phyloP scores from a whole-genome alignment of 2,888 invertebrate species.

The Cynaeus angustus region DNA sequence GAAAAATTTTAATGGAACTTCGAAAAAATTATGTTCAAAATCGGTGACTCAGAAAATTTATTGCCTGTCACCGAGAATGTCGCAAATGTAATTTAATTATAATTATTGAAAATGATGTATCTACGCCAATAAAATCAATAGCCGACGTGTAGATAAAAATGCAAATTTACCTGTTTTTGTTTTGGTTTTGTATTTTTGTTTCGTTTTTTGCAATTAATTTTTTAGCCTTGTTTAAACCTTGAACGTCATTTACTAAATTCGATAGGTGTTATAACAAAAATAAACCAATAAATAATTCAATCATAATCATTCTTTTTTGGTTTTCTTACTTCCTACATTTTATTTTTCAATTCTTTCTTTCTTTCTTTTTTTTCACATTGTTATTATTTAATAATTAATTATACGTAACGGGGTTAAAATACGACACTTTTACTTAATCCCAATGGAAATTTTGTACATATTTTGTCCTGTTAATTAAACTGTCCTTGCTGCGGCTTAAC shows the following conservation, averaged over 20 bases:
- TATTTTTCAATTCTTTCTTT: not conserved
- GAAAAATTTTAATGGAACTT: not conserved
- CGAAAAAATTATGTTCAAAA: not conserved
- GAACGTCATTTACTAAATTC: not conserved
- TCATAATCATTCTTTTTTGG: not conserved
- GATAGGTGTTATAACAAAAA: not conserved
- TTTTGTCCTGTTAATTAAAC: too few relatives aligned
- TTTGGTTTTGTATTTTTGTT: not conserved
- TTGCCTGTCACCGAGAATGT: too few relatives aligned
- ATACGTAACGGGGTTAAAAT: too few relatives aligned
- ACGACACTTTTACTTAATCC: too few relatives aligned
- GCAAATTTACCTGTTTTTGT: not conserved
- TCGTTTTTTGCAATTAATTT: not conserved
- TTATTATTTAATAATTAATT: too few relatives aligned
- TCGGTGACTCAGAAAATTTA: too few relatives aligned
- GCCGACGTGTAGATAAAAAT: not conserved
- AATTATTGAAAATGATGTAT: too few relatives aligned
- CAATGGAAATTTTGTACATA: too few relatives aligned
- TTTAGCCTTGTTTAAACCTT: not conserved
- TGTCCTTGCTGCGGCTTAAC: too few relatives aligned
- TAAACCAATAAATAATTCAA: not conserved
- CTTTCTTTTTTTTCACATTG: not conserved
- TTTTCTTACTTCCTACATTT: not conserved
- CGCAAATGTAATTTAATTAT: too few relatives aligned
- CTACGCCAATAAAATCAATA: not conserved